Percentiles rank a stretch among this genome's conserved stretches.
Conservation (phyloP, 2,113 vertebrate genomes). For the Pituophis catenifer region DNA sequence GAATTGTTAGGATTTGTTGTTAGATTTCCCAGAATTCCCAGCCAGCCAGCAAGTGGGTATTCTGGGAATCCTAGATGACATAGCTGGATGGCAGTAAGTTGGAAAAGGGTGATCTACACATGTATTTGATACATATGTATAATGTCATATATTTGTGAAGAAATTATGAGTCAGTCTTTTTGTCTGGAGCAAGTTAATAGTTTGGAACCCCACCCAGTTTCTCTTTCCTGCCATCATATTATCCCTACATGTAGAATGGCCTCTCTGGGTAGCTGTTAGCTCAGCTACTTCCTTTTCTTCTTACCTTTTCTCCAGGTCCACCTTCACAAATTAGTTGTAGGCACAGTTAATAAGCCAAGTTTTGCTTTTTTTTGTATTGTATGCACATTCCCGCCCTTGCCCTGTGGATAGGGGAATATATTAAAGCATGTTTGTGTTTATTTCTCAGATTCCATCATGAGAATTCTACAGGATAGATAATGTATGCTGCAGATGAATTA, state of each 20-base stretch:
- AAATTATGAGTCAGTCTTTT: not conserved
- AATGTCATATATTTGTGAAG: not conserved
- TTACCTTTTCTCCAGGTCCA: not conserved
- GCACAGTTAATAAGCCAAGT: not conserved
- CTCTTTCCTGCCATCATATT: not conserved
- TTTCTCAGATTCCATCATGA: not conserved
- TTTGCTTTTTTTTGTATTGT: not conserved
- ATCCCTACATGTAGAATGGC: not conserved
- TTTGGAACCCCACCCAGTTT: not conserved
- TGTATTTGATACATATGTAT: not conserved
- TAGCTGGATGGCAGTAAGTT: not conserved
- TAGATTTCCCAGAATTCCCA: not conserved
- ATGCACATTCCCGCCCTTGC: not conserved
- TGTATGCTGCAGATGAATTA: not conserved
- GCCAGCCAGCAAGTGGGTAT: not conserved
- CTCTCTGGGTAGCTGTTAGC: not conserved
- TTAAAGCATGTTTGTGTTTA: not conserved
- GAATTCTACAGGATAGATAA: not conserved
- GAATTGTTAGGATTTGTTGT: not conserved
- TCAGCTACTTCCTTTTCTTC: not conserved
- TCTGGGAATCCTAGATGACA: not conserved
- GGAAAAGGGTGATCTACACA: not conserved
- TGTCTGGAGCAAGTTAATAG: not conserved
- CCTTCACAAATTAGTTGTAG: not conserved
- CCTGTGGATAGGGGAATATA: not conserved